Evolutionary conservation across 2,113 vertebrate species (phyloP), one percentile per base, ranked within the genome.

Genomic region (Eudyptes chrysolophus): DNA sequence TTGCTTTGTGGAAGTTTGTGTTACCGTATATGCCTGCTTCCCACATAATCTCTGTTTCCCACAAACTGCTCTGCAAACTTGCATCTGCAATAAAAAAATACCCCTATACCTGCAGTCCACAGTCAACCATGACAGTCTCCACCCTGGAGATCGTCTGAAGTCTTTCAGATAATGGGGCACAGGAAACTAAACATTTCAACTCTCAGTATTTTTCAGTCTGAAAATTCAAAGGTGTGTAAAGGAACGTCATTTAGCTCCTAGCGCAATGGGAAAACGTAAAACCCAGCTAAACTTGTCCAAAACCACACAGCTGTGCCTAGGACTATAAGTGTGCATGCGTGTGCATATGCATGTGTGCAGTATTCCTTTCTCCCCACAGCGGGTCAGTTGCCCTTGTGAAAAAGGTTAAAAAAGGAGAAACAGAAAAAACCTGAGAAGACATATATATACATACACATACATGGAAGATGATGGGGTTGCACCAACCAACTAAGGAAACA

Each of bases 281-380:
- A 82, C 75, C 24, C 38, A 82, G 48, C 34, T 55, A 68, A 81
- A 75, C 5, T 55, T 79, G 57, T 68, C 74, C 14, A 12, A 80
- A 93, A 29, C 14, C 22, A 58, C 32, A 32, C 8, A 27, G 32
- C 16, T 40, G 16, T 15, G 54, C 27, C 36, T 72, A 34, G n/a
- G 40, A n/a, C 74, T 76, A 0, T 19, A 44, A 36, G 14, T 4
- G 7, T n/a, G 44, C 17, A 34, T 16, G 32, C 0, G 0, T 38
- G 29, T 29, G 11, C 34, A 80, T 25, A 36, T 3, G 6, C 5
- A 12, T 4, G 16, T 4, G 11, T 42, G 49, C 24, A 60, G 27
- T 29, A 52, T 16, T 52, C 24, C 30, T 5, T 86, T 55, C n/a
- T 75, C 29, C 40, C 34, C 52, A 51, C 17, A 71, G 36, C 0